Conservation (phyloP, 2,797 vertebrate genomes). For the Channallabes apus region DNA sequence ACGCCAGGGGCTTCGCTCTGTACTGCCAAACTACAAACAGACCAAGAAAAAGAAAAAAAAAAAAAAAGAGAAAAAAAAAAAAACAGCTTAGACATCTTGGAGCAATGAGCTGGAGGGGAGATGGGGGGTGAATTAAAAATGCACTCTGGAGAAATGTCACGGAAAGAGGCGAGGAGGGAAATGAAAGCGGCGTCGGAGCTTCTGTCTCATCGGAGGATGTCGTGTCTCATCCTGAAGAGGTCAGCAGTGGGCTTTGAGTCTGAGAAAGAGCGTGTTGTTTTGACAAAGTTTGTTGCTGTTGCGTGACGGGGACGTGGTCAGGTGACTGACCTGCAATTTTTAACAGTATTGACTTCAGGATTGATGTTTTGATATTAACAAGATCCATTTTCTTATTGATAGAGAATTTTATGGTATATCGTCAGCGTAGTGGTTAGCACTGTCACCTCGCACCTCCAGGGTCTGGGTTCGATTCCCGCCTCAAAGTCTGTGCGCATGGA, state of each 20-base stretch:
- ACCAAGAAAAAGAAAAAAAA: not conserved
- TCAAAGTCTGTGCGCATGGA: no score
- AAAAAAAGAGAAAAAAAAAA: not conserved
- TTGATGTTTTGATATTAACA: not conserved
- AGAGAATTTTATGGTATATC: no score
- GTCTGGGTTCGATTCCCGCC: no score
- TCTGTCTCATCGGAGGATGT: not conserved
- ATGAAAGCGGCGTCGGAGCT: not conserved
- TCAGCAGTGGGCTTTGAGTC: slow-evolving; percentile 59
- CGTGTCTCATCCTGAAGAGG: slow-evolving; percentile 66
- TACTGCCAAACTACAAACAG: not conserved
- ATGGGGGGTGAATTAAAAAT: not conserved
- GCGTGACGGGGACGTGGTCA: not conserved
- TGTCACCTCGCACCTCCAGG: no score
- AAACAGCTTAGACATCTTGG: not conserved
- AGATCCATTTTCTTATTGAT: no score
- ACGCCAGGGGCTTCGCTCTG: not conserved
- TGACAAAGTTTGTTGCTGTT: not conserved
- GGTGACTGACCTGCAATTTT: not conserved
- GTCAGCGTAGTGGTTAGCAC: no score
- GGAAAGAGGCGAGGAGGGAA: not conserved
- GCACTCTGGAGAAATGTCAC: not conserved
- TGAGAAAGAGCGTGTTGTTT: not conserved
- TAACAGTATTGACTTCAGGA: no score
- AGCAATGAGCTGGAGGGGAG: not conserved